phyloP scores from a whole-genome alignment of 2,888 invertebrate genomes.

The Vesta saturnalis region DNA sequence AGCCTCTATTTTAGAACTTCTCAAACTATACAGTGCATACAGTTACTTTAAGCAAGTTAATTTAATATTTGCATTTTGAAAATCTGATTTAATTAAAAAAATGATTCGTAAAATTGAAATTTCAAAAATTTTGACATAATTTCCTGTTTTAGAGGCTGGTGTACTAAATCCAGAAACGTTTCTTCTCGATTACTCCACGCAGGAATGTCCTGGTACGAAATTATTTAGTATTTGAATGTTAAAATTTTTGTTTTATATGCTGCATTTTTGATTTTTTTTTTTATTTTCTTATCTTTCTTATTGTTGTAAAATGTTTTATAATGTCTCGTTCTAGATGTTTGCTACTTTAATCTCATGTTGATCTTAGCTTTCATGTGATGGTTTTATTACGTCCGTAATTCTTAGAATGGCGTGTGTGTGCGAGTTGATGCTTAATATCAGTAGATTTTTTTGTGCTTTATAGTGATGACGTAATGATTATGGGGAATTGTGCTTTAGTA shows the following conservation, averaged over 20 bases:
- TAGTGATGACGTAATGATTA: background rate
- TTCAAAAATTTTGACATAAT: slow-evolving; percentile 17
- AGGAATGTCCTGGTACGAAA: slow-evolving; percentile 64
- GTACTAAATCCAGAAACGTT: slow-evolving; percentile 57
- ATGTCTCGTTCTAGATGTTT: slow-evolving; percentile 31
- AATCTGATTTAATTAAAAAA: no score
- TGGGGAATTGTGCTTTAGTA: no score
- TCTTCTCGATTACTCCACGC: slow-evolving; percentile 63
- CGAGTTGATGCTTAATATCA: background rate
- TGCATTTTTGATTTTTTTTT: slow-evolving; percentile 18
- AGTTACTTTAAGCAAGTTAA: no score
- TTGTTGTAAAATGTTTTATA: slow-evolving; percentile 30
- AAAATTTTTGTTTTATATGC: slow-evolving; percentile 17
- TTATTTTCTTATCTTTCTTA: slow-evolving; percentile 14
- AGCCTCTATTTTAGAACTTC: no score
- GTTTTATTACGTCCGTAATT: slow-evolving; percentile 29
- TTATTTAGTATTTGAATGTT: slow-evolving; percentile 20
- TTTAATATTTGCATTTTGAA: no score
- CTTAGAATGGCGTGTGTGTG: slow-evolving; percentile 6
- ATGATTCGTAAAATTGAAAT: no score
- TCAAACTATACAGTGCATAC: no score
- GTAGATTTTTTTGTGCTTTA: background rate
- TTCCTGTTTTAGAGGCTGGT: slow-evolving; percentile 50
- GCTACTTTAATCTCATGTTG: slow-evolving; percentile 28
- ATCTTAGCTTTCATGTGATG: slow-evolving; percentile 30